phyloP scores from a whole-genome alignment of 2,888 invertebrate genomes.

The Drosophila mayaguana region DNA sequence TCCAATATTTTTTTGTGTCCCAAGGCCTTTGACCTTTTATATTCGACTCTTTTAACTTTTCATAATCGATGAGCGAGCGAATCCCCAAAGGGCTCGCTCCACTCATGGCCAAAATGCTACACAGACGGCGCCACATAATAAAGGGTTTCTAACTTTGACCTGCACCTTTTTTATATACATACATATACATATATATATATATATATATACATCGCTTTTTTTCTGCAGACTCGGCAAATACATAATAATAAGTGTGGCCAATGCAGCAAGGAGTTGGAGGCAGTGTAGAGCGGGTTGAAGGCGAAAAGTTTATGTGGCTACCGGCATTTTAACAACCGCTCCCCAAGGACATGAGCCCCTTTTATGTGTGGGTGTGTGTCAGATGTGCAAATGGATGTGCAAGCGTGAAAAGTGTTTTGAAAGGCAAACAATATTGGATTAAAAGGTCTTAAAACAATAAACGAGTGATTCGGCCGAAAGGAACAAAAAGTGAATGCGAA shows the following conservation, averaged over 20 bases:
- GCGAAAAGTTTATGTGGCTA: constrained; percentile 41
- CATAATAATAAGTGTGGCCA: constrained; percentile 66
- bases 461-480: neutral
- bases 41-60: constrained; percentile 61
- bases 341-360: constrained; percentile 34
- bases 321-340: constrained; percentile 46
- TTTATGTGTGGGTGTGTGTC: constrained; percentile 7
- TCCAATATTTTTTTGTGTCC: constrained; percentile 31
- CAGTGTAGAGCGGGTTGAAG: constrained; percentile 18
- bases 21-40: constrained; percentile 60
- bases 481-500: neutral
- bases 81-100: constrained; percentile 38
- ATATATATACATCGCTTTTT: neutral
- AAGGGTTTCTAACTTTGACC: constrained; percentile 73
- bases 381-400: constrained; percentile 25
- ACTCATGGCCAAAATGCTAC: constrained; percentile 2
- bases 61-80: constrained; percentile 75
- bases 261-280: constrained; percentile 45
- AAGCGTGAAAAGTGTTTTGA: constrained; percentile 62
- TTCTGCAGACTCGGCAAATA: constrained; percentile 58
- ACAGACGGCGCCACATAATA: constrained; percentile 59
- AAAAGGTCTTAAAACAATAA: constrained; percentile 22
- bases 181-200: neutral
- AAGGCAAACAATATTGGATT: constrained; percentile 35
- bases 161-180: constrained; percentile 51